Evolutionary conservation across 2,888 invertebrate species (phyloP).

Genomic region (Galeruca laticollis): DNA sequence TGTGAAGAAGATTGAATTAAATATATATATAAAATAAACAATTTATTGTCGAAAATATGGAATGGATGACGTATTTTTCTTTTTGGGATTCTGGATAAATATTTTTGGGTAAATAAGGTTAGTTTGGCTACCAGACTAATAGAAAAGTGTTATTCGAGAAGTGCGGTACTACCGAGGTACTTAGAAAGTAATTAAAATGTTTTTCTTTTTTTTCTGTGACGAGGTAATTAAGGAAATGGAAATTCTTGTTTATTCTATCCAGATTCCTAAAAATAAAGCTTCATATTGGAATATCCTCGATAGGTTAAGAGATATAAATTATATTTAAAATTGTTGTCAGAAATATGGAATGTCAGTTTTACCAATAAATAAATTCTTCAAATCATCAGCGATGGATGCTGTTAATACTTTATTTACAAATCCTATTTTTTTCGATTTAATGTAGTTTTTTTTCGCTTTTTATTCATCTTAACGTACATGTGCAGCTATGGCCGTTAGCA

Average conservation of each 20-base stretch:
- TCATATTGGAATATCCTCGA: neutral
- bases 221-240: neutral
- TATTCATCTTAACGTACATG: too few relatives aligned
- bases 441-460: neutral
- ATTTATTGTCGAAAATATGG: too few relatives aligned
- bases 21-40: too few relatives aligned
- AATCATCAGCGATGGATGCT: slow-evolving; percentile 5
- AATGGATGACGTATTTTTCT: too few relatives aligned
- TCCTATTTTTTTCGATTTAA: neutral
- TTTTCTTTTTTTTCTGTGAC: too few relatives aligned
- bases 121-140: too few relatives aligned
- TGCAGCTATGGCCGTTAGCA: too few relatives aligned
- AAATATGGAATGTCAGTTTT: slow-evolving; percentile 16
- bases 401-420: neutral
- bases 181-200: too few relatives aligned
- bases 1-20: neutral
- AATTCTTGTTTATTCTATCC: neutral
- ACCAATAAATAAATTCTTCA: slow-evolving; percentile 9
- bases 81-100: neutral
- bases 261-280: slow-evolving; percentile 3
- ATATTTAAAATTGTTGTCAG: neutral
- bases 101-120: too few relatives aligned
- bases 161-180: too few relatives aligned
- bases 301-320: neutral
- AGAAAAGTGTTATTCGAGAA: too few relatives aligned